Evolutionary conservation across 1,140 invertebrate genomes (phyloP).

Genomic region (Drosophila paulistorum): DNA sequence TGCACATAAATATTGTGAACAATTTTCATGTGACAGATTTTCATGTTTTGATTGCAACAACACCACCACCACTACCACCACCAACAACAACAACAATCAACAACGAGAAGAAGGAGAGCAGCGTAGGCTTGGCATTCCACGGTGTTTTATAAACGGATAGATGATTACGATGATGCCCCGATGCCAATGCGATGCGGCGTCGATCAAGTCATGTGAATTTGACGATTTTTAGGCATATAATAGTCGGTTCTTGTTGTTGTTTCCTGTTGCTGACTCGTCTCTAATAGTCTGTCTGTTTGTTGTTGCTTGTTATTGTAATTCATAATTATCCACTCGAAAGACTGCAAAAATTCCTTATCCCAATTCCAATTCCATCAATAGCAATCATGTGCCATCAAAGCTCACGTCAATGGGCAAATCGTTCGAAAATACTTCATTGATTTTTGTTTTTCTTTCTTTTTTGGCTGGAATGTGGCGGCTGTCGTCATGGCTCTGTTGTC

Average conservation of each 20-base stretch:
- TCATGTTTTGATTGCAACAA: slow-evolving; percentile 53
- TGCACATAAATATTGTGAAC: slow-evolving; percentile 63
- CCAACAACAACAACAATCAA: slow-evolving; percentile 32
- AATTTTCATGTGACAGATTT: slow-evolving; percentile 72
- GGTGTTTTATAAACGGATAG: neutral
- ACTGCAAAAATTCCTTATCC: slow-evolving; percentile 53
- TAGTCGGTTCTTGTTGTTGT: slow-evolving; percentile 6
- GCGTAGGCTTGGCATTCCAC: slow-evolving; percentile 19
- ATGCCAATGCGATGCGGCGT: neutral
- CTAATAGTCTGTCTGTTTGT: neutral
- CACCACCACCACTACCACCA: slow-evolving; percentile 29
- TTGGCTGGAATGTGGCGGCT: slow-evolving; percentile 60
- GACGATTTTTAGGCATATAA: slow-evolving; percentile 3
- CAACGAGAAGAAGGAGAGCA: slow-evolving; percentile 24
- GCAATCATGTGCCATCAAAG: slow-evolving; percentile 53
- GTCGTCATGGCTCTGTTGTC: slow-evolving; percentile 65
- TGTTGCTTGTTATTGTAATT: slow-evolving; percentile 38
- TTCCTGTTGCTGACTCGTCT: slow-evolving; percentile 15
- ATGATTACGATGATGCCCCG: neutral
- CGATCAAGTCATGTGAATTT: slow-evolving; percentile 32
- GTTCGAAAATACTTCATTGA: slow-evolving; percentile 29
- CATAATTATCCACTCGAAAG: slow-evolving; percentile 55
- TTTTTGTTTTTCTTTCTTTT: slow-evolving; percentile 22
- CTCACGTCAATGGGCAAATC: slow-evolving; percentile 65
- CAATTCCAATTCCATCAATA: slow-evolving; percentile 41